Percentiles rank a stretch among this genome's conserved stretches.
These are phyloP conservation scores for Cnemophilus loriae DNA, from an alignment of 2,113 vertebrate species.

Conservation along the genomic window DNA sequence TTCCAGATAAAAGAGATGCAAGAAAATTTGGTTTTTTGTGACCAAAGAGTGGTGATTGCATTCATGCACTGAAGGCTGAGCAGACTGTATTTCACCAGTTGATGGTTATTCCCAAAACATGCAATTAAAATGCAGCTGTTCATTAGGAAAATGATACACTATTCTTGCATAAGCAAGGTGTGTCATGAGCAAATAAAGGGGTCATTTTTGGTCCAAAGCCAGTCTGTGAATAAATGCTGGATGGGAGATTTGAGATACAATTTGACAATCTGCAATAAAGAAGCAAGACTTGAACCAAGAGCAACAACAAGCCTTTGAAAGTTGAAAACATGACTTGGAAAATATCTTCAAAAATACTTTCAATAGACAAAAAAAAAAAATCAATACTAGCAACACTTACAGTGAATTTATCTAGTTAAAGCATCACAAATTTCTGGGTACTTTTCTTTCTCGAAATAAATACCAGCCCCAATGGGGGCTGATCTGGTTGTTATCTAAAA, in stretches of 20 bases:
- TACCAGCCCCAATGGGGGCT: neutral
- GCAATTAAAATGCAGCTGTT: conserved; percentile 62
- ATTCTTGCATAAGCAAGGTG: conserved; percentile 11
- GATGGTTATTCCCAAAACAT: conserved; percentile 39
- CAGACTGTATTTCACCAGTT: conserved; percentile 19
- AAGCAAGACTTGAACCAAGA: neutral
- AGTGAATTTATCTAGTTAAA: neutral
- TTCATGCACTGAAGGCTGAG: neutral
- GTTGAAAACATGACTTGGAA: neutral
- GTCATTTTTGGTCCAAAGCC: neutral
- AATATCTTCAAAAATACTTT: neutral
- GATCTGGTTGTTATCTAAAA: neutral
- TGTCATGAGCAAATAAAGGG: neutral
- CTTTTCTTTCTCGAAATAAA: neutral
- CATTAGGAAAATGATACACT: conserved; percentile 17
- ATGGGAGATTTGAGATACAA: neutral
- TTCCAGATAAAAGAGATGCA: neutral
- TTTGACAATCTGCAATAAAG: neutral
- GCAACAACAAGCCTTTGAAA: neutral
- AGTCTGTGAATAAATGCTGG: neutral
- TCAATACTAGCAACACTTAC: neutral
- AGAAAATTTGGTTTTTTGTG: neutral
- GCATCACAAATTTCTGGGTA: neutral
- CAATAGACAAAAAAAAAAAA: neutral
- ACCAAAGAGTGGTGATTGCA: neutral